A percentile compares a stretch with the other conserved stretches of the same genome.
Evolutionary conservation across 2,888 invertebrate genomes (phyloP).

Genomic region (Pseudanteris insignis): DNA sequence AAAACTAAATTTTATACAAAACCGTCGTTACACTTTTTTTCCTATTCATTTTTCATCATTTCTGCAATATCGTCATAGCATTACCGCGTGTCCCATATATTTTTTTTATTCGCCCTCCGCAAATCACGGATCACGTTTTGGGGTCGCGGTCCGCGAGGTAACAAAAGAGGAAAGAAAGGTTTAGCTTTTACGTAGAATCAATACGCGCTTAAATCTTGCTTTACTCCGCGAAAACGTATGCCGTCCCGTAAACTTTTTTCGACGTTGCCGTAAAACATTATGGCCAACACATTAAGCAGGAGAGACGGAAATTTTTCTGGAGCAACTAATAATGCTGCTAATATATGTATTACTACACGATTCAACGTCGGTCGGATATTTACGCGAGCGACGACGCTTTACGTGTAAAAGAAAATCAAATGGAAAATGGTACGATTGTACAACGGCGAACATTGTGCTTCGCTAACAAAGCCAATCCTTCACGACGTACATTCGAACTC

Average conservation of each 20-base stretch:
- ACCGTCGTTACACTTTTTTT: too few species aligned
- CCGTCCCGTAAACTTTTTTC: conserved; percentile 22
- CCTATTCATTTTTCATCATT: too few species aligned
- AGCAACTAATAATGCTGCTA: conserved; percentile 15
- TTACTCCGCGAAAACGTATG: conserved; percentile 13
- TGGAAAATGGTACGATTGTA: too few species aligned
- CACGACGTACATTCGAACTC: too few species aligned
- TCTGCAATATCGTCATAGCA: too few species aligned
- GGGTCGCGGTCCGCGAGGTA: background rate
- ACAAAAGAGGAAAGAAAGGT: conserved; percentile 4
- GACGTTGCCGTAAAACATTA: conserved; percentile 17
- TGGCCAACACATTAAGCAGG: conserved; percentile 22
- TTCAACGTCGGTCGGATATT: too few species aligned
- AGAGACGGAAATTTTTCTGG: conserved; percentile 6
- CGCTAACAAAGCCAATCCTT: too few species aligned
- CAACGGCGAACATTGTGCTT: too few species aligned
- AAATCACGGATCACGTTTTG: background rate
- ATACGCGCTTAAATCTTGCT: conserved; percentile 20
- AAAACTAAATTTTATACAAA: background rate
- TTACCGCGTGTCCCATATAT: too few species aligned
- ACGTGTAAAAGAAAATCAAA: too few species aligned
- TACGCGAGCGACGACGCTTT: too few species aligned
- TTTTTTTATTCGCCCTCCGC: too few species aligned
- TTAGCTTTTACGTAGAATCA: conserved; percentile 8
- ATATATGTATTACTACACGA: conserved; percentile 13